These are phyloP conservation scores for Aplysina aerophoba DNA, from an alignment of 37 sponge, comb jelly and placozoan genomes.

Conservation along the genomic window DNA sequence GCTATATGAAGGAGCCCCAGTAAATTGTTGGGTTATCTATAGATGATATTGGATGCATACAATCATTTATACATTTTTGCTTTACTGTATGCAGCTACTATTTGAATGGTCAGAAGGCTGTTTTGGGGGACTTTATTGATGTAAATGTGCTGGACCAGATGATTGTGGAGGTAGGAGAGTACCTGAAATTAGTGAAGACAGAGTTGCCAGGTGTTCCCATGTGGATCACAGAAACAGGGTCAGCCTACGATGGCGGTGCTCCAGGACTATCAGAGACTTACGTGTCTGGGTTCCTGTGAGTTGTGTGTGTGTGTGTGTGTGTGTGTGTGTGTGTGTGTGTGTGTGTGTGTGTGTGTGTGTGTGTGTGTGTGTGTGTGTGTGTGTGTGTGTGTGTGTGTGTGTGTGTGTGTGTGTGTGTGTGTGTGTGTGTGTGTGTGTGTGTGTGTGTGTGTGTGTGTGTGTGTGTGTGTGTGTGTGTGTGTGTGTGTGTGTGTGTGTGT, in stretches of 20 bases:
- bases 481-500: no score
- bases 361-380: no score
- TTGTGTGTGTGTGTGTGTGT: no score
- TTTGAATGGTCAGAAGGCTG: not conserved
- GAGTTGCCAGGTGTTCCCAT: constrained; percentile 17
- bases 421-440: no score
- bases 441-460: no score
- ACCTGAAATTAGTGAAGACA: not conserved
- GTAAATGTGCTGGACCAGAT: constrained; percentile 31
- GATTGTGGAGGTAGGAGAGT: not conserved
- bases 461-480: no score
- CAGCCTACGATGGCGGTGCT: constrained; percentile 21
- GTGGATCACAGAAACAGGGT: constrained; percentile 42
- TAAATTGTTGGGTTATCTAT: no score
- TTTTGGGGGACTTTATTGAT: constrained; percentile 16
- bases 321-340: no score
- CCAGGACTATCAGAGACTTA: constrained; percentile 21
- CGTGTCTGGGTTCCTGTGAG: constrained; percentile 40
- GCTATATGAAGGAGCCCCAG: no score
- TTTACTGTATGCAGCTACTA: constrained; percentile 34
- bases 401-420: no score
- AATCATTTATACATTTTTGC: not conserved
- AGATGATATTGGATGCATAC: not conserved
- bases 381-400: no score
- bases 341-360: no score